Base-by-base conservation (phyloP, 2,888 invertebrate species). In the Drosophila engyochracea region DNA sequence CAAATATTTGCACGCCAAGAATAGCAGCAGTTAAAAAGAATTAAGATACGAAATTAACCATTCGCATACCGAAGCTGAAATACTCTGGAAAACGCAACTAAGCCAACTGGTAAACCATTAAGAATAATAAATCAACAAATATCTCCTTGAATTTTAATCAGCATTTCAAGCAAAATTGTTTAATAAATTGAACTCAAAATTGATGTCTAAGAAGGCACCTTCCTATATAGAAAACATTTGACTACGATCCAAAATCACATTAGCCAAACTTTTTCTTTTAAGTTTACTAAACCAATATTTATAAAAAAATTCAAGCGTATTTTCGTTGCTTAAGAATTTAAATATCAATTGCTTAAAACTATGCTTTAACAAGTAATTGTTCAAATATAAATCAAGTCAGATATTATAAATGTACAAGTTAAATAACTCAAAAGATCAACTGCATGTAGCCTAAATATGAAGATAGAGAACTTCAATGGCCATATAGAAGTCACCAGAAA, bases 1-100 rank as follows among this genome's bases (percentile, higher is more conserved):
- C 81, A 86, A 86, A 86, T 90, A 87, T 86, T 90, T 90, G 85
- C 76, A 54, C 57, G 74, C 64, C 55, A 74, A 58, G 63, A 68
- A 83, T 41, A 66, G 80, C 80, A 76, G 73, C 76, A 79, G 77
- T 69, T 70, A 61, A 75, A 75, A 71, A 69, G 74, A 78, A 84
- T 81, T 84, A 82, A 84, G 69, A 70, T 66, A 49, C 44, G 58
- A 55, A 44, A 47, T 6, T 37, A 44, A 25, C 19, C 4, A 16
- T 12, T 4, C 3, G 4, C 33, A 54, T 2, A 12, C 12, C 64
- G 83, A 63, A 51, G 4, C 3, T 0, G 2, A 9, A 55, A 77
- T 71, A 60, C 78, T 33, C 78, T 78, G n/a, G 22, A 22, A 14
- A 4, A 52, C 6, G 3, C 16, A 28, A 6, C 22, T 33, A 19